Conservation (phyloP, 1,140 invertebrate genomes). For the Conus betulinus region DNA sequence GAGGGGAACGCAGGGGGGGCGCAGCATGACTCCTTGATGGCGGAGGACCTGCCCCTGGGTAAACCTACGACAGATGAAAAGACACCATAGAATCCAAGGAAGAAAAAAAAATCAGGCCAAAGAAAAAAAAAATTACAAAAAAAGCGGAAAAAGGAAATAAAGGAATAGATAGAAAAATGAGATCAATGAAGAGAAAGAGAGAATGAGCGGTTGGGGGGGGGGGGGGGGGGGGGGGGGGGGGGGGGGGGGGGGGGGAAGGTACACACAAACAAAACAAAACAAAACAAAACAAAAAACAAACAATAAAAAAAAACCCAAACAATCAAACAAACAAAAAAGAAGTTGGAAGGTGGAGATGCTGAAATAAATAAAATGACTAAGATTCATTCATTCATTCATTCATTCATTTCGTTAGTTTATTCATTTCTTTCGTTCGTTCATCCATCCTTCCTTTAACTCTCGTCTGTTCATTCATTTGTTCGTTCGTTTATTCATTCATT, state of each 20-base stretch:
- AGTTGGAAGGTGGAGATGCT: no score
- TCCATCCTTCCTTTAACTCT: neutral
- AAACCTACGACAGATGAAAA: neutral
- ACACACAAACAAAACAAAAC: no score
- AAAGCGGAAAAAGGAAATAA: neutral
- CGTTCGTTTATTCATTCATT: no score
- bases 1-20: conserved; percentile 47
- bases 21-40: conserved; percentile 10
- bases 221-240: no score
- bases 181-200: neutral
- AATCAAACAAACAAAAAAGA: no score
- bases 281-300: no score
- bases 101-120: neutral
- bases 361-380: no score
- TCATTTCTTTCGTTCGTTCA: neutral
- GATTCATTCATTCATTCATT: no score
- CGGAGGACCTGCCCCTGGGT: neutral
- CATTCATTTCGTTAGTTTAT: neutral
- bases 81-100: neutral
- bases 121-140: neutral
- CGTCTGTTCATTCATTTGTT: no score
- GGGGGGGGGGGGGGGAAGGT: no score
- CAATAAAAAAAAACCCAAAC: no score
- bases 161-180: no score
- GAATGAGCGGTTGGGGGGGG: neutral